Evolutionary conservation across 2,113 vertebrate genomes (phyloP).

Genomic region (Aepyceros melampus): DNA sequence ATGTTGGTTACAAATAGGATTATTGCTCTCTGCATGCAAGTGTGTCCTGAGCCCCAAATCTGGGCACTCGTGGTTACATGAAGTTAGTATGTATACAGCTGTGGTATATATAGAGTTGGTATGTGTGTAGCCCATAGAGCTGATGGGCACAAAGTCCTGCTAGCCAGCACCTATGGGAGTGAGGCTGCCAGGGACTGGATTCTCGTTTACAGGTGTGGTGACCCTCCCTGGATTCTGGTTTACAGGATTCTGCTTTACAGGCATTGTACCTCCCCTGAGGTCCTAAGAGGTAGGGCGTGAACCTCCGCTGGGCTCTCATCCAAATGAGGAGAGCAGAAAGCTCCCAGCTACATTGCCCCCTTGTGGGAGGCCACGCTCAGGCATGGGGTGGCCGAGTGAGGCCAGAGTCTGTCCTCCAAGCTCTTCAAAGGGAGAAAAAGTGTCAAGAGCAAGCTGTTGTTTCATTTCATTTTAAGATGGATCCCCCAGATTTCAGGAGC

Average conservation of each 20-base stretch:
- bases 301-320: not conserved
- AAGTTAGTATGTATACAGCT: conserved; percentile 21
- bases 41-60: conserved; percentile 26
- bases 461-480: not conserved
- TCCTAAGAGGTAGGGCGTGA: not conserved
- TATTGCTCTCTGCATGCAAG: conserved; percentile 45
- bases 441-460: not conserved
- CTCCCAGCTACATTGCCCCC: accelerated
- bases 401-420: accelerated
- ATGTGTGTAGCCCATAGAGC: not conserved
- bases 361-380: accelerated
- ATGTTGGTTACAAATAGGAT: not conserved
- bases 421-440: not conserved
- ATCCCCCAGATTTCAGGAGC: not conserved
- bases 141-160: conserved; percentile 36
- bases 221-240: not conserved
- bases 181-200: not conserved
- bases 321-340: not conserved
- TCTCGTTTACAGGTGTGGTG: conserved; percentile 13
- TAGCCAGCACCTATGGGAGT: conserved; percentile 31
- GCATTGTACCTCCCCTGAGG: not conserved
- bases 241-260: conserved; percentile 14
- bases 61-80: conserved; percentile 30
- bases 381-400: accelerated
- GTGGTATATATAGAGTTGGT: not conserved